Base-by-base conservation (phyloP, 2,888 invertebrate species). In the Disparrhopalites patrizii region DNA sequence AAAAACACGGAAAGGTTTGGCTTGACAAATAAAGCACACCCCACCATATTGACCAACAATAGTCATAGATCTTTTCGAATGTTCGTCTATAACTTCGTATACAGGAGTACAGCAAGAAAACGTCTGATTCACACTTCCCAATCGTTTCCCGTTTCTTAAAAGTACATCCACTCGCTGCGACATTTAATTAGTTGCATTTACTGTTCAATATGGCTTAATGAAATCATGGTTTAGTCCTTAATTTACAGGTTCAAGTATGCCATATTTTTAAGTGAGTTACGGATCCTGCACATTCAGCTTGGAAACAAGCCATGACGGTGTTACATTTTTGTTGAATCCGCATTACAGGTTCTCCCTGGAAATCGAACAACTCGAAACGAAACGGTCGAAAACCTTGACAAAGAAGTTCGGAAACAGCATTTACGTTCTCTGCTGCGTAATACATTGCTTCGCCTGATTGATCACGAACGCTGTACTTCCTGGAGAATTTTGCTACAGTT, bases 311-410 rank as follows among this genome's bases (percentile, higher is more conserved):
- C 1, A 60, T 10, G 10, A 30, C 3, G 27, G 18, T 47, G 60
- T 43, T 47, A 60, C 60, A 60, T 30, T 10, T 47, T 40, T 60
- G 60, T 60, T 43, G 4, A n/a, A 43, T 25, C 23, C 18, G 10
- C n/a, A 60, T 18, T 2, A 60, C 47, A 10, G 31, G 27, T 15
- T 60, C 60, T 13, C 60, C 60, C 10, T n/a, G 2, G 25, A 25
- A 18, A 20, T 60, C 43, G 23, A 47, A 60, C 3, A 60, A 30
- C 10, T 31, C n/a, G 23, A 60, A 1, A 8, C n/a, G 30, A 27
- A 60, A 60, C 2, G 60, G 47, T 7, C 60, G 28, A 20, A 27
- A 60, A n/a, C 60, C 60, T 60, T 60, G 60, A 47, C 43, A 60
- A 2, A 58, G n/a, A 2, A 47, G 20, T 15, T 60, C 60, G 8